phyloP scores from a whole-genome alignment of 92 coral and sea anemone species.

The Chrysogorgia sp. region DNA sequence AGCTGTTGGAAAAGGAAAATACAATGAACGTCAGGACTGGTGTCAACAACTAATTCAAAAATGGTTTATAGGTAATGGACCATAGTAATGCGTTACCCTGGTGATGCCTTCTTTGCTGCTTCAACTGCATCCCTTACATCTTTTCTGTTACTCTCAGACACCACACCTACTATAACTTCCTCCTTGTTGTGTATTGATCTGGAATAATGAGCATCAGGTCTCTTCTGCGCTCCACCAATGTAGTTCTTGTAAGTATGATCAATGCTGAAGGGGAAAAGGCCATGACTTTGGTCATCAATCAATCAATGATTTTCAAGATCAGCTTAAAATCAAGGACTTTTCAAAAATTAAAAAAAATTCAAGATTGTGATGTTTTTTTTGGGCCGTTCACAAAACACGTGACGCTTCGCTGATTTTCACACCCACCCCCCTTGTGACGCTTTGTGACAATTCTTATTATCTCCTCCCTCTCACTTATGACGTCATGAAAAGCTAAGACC shows the following conservation, averaged over 20 bases:
- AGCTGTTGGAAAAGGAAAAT: slow-evolving; percentile 43
- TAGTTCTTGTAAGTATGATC: slow-evolving; percentile 95
- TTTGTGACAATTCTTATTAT: no score
- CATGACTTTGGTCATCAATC: no score
- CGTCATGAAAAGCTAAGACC: no score
- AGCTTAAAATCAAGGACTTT: no score
- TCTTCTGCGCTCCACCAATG: slow-evolving; percentile 97
- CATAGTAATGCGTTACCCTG: slow-evolving; percentile 64
- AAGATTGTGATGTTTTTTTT: no score
- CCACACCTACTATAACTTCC: slow-evolving; percentile 90
- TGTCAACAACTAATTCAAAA: not conserved
- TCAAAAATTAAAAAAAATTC: no score
- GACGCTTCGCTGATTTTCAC: no score
- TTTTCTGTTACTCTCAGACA: slow-evolving; percentile 95
- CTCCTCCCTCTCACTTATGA: no score
- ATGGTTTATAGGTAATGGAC: not conserved
- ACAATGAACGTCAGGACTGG: not conserved
- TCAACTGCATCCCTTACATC: slow-evolving; percentile 98
- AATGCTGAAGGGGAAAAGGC: slow-evolving; percentile 63
- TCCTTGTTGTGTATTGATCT: slow-evolving; percentile 75
- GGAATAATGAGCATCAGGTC: slow-evolving; percentile 94
- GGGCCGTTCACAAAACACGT: no score
- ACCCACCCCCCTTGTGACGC: no score
- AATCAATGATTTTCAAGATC: no score
- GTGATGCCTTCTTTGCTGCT: slow-evolving; percentile 96